A percentile compares a stretch with the other conserved stretches of the same genome.
Conservation (phyloP, 2,797 vertebrate species). For the Amblyraja radiata region DNA sequence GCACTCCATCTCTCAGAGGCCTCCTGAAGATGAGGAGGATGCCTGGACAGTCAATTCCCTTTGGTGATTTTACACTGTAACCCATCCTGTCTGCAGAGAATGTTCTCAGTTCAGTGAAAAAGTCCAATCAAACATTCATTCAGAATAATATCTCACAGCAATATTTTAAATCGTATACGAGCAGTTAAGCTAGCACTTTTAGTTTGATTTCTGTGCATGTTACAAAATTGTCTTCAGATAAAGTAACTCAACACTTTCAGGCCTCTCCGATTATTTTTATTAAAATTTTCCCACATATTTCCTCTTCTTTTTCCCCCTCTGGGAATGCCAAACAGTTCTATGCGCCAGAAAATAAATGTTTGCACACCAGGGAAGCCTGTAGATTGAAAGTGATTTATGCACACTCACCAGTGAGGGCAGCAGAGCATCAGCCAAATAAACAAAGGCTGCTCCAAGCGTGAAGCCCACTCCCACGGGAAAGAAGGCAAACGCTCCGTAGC, state of each 20-base stretch:
- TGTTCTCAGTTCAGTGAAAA: conserved; percentile 11
- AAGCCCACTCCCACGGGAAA: conserved; percentile 82
- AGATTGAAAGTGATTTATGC: background rate
- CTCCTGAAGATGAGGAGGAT: too few species aligned
- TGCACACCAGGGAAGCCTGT: background rate
- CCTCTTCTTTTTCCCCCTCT: background rate
- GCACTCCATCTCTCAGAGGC: background rate
- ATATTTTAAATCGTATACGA: background rate
- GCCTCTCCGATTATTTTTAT: background rate
- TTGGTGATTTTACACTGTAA: background rate
- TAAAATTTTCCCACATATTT: background rate
- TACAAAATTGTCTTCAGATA: background rate
- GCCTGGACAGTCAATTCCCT: background rate
- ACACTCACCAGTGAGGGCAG: conserved; percentile 74
- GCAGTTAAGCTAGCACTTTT: background rate
- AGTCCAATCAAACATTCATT: background rate
- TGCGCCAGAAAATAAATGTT: background rate
- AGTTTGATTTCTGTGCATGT: background rate
- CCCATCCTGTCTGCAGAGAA: background rate
- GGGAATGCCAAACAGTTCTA: background rate
- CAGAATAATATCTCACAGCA: background rate
- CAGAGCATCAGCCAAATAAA: conserved; percentile 75
- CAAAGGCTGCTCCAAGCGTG: conserved; percentile 77
- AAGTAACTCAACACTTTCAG: conserved; percentile 4
- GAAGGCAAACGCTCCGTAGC: conserved; percentile 79